Base-by-base conservation (phyloP, 2,113 vertebrate species). In the Empidonax alnorum region DNA sequence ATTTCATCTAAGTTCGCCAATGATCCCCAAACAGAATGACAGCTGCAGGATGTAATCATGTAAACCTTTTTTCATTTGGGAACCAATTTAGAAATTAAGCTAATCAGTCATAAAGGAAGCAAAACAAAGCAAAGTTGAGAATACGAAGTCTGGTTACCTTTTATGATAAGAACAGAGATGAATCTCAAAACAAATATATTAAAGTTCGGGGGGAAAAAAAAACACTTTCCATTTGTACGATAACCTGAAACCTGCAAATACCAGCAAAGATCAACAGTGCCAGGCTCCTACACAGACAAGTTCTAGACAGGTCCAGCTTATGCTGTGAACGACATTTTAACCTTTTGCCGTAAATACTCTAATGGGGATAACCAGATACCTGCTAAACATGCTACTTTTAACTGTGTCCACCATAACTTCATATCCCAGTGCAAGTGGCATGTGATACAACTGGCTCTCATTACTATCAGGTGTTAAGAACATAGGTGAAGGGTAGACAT, bases 111-210 rank as follows among this genome's bases (percentile, higher is more conserved):
- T 49, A 66, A 91, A 91, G 65, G 69, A 68, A 94, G n/a, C 47
- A 76, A 87, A 80, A 58, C 50, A 94, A 87, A 95, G 44, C 28
- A 25, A 90, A 72, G 63, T 46, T 73, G 78, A 76, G 85, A 89
- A 95, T 79, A 73, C n/a, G 39, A 91, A 82, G 77, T 46, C 71
- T 83, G 71, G 66, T 73, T 91, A 87, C 77, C 66, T 87, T 62
- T 92, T 69, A 66, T 84, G 81, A 72, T 73, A 94, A 84, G 66
- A 87, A 87, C 28, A 81, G 21, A 58, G 52, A 79, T 53, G 33
- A 75, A 87, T 80, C 39, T 39, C 74, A 82, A 66, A 78, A 56
- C 77, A 75, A 94, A 59, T 53, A 41, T 22, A 84, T 4, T 59
- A 59, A 71, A 44, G 30, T 17, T 33, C 65, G 74, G 42, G 17